Percentiles rank a stretch among this genome's conserved stretches.
phyloP scores from a whole-genome alignment of 2,888 invertebrate species.

The Chrysopilus asiliformis region DNA sequence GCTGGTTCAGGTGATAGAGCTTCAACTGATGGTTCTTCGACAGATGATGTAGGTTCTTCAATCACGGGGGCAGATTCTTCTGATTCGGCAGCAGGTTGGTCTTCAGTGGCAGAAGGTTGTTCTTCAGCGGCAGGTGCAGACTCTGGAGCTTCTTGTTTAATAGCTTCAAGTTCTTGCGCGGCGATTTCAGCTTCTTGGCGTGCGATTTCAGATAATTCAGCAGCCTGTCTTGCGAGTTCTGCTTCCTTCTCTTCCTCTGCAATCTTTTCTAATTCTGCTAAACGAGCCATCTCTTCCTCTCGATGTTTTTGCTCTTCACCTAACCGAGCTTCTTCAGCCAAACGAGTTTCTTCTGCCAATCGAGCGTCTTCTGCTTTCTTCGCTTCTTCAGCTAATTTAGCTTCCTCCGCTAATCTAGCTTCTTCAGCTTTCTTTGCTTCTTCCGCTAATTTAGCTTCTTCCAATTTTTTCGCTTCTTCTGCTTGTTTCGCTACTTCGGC shows the following conservation, averaged over 20 bases:
- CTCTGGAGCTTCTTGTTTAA: too few relatives aligned
- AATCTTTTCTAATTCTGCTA: conserved; percentile 40
- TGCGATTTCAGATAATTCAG: conserved; percentile 52
- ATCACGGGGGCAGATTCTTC: too few relatives aligned
- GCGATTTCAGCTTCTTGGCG: conserved; percentile 48
- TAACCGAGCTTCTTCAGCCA: conserved; percentile 21
- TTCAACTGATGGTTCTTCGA: too few relatives aligned
- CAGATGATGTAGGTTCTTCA: too few relatives aligned
- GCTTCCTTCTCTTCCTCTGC: conserved; percentile 44
- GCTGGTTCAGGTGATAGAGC: too few relatives aligned
- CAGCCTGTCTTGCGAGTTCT: conserved; percentile 57
- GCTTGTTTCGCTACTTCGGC: conserved; percentile 21
- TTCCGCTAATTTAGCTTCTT: conserved; percentile 30
- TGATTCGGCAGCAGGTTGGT: too few relatives aligned
- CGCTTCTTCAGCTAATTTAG: conserved; percentile 33
- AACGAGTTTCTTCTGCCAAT: conserved; percentile 36
- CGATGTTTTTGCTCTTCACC: conserved; percentile 13
- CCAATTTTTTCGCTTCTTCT: conserved; percentile 35
- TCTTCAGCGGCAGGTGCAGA: too few relatives aligned
- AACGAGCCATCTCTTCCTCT: conserved; percentile 28
- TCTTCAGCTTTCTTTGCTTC: conserved; percentile 36
- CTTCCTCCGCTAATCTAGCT: conserved; percentile 34
- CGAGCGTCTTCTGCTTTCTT: conserved; percentile 26
- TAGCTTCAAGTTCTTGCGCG: conserved; percentile 41
- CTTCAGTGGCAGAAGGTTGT: too few relatives aligned